Percentiles rank a stretch among this genome's conserved stretches.
Conservation (phyloP, 2,113 vertebrate genomes). For the Bubalus kerabau region DNA sequence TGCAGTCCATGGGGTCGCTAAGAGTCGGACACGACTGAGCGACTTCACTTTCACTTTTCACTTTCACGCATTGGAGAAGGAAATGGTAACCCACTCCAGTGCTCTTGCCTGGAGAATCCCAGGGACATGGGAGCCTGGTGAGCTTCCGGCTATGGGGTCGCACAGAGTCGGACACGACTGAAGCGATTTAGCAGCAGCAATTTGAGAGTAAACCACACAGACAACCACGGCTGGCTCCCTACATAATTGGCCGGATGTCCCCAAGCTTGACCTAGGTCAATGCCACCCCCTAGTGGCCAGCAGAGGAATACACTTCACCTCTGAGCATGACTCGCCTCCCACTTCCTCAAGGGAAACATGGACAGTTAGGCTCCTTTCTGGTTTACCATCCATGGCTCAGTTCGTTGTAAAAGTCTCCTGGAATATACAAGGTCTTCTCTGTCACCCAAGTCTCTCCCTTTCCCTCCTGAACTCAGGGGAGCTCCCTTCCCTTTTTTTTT, state of each 20-base stretch:
- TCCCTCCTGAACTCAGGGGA: not conserved
- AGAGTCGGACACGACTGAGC: too few relatives aligned
- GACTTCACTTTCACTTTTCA: too few relatives aligned
- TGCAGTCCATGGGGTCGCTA: too few relatives aligned
- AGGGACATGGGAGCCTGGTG: too few relatives aligned
- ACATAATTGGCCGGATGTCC: not conserved
- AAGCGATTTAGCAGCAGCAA: not conserved
- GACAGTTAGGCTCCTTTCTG: not conserved
- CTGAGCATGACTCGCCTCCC: not conserved
- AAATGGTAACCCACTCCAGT: too few relatives aligned
- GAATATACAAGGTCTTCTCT: not conserved
- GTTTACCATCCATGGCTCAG: not conserved
- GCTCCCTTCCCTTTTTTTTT: not conserved
- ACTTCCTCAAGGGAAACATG: not conserved
- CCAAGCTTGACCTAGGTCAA: not conserved
- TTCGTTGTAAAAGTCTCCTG: not conserved
- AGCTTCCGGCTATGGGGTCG: too few relatives aligned
- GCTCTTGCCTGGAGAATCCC: too few relatives aligned
- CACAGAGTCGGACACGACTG: too few relatives aligned
- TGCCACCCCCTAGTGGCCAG: constrained; percentile 62
- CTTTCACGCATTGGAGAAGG: too few relatives aligned
- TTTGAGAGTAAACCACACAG: not conserved
- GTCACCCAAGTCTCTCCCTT: not conserved
- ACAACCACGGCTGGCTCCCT: not conserved
- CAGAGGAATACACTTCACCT: not conserved